Base-by-base conservation (phyloP, 2,797 vertebrate species). In the Odontamblyopus rebecca region DNA sequence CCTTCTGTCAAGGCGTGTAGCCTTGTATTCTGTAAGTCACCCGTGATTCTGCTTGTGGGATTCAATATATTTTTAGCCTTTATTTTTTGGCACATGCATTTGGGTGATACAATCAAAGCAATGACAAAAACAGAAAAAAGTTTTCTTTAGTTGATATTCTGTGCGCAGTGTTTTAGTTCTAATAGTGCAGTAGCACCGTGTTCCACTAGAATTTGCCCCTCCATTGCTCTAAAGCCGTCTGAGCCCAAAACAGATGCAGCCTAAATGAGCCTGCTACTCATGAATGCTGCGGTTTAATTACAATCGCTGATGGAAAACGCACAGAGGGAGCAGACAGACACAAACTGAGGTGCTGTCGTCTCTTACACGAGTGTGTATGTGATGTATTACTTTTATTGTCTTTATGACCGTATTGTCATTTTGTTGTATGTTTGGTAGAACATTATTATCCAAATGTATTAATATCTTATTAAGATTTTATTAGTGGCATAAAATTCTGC, bases 271-370 rank as follows among this genome's bases (percentile, higher is more conserved):
- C 85, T 86, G 81, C 77, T 81, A 88, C 90, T 90, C 88, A 88
- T 91, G 88, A 93, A 91, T 89, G 84, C 83, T 81, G 84, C 77
- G 87, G 86, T 80, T 91, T 91, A 92, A 93, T 93, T 92, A 91
- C 84, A 89, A 82, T 88, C 84, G 77, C 75, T 89, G 81, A 91
- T 89, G 89, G 87, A 85, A 87, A 90, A 89, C 81, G 70, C 71
- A 67, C 73, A 61, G 80, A 84, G 60, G 89, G 83, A 84, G 75
- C 81, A 77, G 78, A 70, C 44, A 35, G 59, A 78, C 30, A 5
- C 76, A 87, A 77, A 60, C 30, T 64, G 51, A 60, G 11, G 48
- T 15, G 4, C 80, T 75, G 75, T 67, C 72, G 68, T 77, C 23
- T 50, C 69, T 56, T 74, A 81, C 32, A 80, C 75, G 70, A 77